These are phyloP conservation scores for Ammospiza nelsoni DNA, from an alignment of 2,113 vertebrate genomes.

Conservation along the genomic window DNA sequence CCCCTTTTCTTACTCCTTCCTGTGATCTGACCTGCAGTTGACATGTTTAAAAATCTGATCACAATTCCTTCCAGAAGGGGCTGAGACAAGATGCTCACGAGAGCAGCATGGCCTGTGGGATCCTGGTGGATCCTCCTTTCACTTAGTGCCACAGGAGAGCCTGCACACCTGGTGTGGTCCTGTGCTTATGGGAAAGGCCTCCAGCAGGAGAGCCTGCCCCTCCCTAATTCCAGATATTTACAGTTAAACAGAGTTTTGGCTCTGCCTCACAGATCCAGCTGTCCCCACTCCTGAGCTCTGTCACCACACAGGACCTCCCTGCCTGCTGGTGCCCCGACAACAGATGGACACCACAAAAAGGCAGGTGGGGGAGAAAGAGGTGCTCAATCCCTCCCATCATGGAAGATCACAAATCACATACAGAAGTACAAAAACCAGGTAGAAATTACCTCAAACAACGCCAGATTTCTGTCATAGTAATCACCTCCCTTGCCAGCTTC, in stretches of 20 bases:
- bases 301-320: neutral
- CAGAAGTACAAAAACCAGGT: neutral
- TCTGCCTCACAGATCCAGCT: neutral
- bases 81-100: neutral
- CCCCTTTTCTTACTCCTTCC: neutral
- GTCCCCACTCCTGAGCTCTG: neutral
- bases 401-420: neutral
- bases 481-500: constrained; percentile 87
- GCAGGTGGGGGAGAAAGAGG: accelerated
- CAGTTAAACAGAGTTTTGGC: accelerated
- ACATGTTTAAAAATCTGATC: neutral
- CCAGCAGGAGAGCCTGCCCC: neutral
- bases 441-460: constrained; percentile 92
- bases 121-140: neutral
- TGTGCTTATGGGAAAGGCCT: neutral
- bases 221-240: neutral
- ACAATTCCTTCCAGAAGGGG: neutral
- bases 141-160: neutral
- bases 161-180: neutral
- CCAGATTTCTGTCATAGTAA: constrained; percentile 95
- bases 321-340: neutral
- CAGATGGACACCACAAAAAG: neutral
- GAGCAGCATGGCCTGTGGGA: neutral
- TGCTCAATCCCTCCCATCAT: neutral
- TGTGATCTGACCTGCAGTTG: neutral